phyloP scores from a whole-genome alignment of 2,113 vertebrate species.

The Amphiprion percula region DNA sequence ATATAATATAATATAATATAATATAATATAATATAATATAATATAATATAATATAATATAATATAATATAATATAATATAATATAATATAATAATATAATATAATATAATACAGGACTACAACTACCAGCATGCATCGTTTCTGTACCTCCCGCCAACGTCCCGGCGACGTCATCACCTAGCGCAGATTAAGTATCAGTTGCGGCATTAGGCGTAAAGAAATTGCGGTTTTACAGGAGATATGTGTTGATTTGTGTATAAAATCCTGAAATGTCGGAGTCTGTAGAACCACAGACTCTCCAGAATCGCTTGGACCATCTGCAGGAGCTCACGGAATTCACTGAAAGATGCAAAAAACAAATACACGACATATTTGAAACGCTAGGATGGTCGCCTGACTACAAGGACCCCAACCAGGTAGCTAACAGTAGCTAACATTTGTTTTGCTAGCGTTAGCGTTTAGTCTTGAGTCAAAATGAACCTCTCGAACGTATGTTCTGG shows the following conservation, averaged over 20 bases:
- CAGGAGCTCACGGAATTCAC: constrained; percentile 81
- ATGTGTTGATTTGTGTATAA: not conserved
- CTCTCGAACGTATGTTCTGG: too few species aligned
- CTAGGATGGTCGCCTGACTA: constrained; percentile 78
- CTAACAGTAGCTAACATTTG: not conserved
- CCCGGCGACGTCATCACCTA: constrained; percentile 29
- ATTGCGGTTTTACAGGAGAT: not conserved
- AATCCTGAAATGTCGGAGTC: constrained; percentile 42
- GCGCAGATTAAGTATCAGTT: not conserved
- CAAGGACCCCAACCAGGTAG: constrained; percentile 34
- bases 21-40: too few species aligned
- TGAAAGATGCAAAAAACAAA: constrained; percentile 72
- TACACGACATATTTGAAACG: constrained; percentile 70
- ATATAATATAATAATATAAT: too few species aligned
- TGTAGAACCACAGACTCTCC: not conserved
- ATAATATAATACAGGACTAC: constrained; percentile 12
- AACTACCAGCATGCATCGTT: constrained; percentile 57
- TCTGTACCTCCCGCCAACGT: too few species aligned
- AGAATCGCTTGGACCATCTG: constrained; percentile 67
- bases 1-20: too few species aligned
- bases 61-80: constrained; percentile 1
- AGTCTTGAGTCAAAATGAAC: not conserved
- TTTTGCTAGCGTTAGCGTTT: not conserved
- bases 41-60: too few species aligned
- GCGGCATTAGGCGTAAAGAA: too few species aligned